Conservation (phyloP, 2,888 invertebrate genomes). For the Polietes domitor region DNA sequence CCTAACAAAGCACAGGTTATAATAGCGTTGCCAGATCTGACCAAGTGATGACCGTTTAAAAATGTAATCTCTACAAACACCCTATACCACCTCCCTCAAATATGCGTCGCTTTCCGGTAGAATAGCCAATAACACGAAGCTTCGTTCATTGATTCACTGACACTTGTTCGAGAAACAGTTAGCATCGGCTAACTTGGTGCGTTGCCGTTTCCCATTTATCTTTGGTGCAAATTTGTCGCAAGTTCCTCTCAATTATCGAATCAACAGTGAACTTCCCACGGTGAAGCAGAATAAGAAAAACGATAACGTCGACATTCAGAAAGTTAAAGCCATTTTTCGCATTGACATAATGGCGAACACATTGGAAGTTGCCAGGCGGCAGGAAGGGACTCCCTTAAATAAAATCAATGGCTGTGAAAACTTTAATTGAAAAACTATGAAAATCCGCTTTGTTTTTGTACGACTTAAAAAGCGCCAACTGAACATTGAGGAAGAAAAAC, state of each 20-base stretch:
- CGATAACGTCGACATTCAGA: background rate
- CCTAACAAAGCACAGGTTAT: too few relatives aligned
- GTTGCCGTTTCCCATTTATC: background rate
- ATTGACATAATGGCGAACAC: slow-evolving; percentile 12
- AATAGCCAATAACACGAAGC: background rate
- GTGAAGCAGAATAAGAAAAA: background rate
- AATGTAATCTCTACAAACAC: too few relatives aligned
- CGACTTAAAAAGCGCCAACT: slow-evolving; percentile 29
- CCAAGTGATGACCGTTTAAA: too few relatives aligned
- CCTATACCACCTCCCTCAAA: too few relatives aligned
- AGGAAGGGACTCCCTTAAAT: slow-evolving; percentile 13
- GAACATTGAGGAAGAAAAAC: background rate
- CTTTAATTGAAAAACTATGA: slow-evolving; percentile 59
- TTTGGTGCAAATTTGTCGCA: slow-evolving; percentile 16
- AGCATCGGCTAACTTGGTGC: background rate
- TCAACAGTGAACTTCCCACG: slow-evolving; percentile 21
- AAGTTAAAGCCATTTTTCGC: slow-evolving; percentile 30
- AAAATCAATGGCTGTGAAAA: slow-evolving; percentile 59
- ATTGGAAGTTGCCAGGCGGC: background rate
- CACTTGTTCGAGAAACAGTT: background rate
- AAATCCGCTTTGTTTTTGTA: slow-evolving; percentile 48
- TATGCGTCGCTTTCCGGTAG: too few relatives aligned
- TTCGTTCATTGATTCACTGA: background rate
- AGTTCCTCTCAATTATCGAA: slow-evolving; percentile 37
- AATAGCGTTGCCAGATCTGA: too few relatives aligned